Conservation (phyloP, 2,113 vertebrate species). For the Rhinolophus ferrumequinum region DNA sequence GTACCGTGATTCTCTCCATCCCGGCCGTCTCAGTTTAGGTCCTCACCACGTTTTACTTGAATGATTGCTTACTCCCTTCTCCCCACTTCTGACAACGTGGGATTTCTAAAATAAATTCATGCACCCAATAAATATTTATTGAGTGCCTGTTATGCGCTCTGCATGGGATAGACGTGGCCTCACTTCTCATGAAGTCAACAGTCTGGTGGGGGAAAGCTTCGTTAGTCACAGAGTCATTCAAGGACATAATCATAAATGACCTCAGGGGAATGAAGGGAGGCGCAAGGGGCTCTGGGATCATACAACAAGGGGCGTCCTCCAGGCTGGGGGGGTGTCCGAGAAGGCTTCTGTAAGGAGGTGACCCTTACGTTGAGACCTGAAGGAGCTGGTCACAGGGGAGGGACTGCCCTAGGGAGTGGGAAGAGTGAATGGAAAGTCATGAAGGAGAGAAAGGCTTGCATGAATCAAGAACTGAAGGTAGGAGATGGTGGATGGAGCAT, state of each 20-base stretch:
- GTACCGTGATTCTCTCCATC: neutral
- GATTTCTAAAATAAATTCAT: neutral
- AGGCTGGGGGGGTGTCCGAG: neutral
- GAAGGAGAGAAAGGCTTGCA: neutral
- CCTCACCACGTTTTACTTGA: neutral
- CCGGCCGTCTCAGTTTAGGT: neutral
- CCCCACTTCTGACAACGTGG: neutral
- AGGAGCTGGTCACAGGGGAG: neutral
- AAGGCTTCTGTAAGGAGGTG: neutral
- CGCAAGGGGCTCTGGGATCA: neutral
- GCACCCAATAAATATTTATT: neutral
- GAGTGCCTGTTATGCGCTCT: neutral
- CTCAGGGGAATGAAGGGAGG: neutral
- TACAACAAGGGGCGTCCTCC: neutral
- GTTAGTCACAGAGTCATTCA: neutral
- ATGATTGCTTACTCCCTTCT: neutral
- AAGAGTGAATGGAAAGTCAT: too few species aligned
- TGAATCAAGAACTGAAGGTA: too few species aligned
- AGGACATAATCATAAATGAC: neutral
- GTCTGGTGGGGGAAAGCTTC: neutral
- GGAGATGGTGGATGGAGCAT: fast-evolving
- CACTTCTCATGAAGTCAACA: neutral
- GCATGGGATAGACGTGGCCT: neutral
- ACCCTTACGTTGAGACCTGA: fast-evolving
- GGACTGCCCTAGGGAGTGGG: neutral